Conservation (phyloP, 1,140 invertebrate species). For the Atta colombica region DNA sequence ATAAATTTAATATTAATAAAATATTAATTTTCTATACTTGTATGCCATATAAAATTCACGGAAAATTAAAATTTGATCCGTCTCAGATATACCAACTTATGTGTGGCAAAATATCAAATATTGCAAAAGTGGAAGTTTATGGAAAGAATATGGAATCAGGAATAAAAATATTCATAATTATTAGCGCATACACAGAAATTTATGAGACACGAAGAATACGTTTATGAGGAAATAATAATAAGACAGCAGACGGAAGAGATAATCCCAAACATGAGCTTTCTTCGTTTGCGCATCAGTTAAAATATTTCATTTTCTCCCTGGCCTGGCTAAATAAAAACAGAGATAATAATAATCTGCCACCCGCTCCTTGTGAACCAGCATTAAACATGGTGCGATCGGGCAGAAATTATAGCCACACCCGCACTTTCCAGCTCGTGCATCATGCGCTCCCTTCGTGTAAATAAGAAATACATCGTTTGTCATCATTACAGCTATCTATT, state of each 20-base stretch:
- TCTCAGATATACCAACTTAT: background rate
- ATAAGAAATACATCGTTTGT: constrained; percentile 59
- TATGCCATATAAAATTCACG: background rate
- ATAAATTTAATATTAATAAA: background rate
- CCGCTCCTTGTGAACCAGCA: constrained; percentile 31
- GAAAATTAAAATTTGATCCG: background rate
- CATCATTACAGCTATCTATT: constrained; percentile 61
- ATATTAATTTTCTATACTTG: too few species aligned
- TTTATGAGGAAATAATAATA: constrained; percentile 23
- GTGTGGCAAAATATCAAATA: background rate
- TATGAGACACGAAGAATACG: background rate
- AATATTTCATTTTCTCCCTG: constrained; percentile 73
- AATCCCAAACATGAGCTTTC: constrained; percentile 59
- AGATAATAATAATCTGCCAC: constrained; percentile 77
- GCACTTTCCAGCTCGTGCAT: constrained; percentile 40
- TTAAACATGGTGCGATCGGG: constrained; percentile 72
- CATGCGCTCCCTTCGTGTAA: constrained; percentile 23
- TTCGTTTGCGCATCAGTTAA: constrained; percentile 82
- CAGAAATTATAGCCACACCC: constrained; percentile 78
- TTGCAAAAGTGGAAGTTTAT: background rate
- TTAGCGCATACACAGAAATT: background rate
- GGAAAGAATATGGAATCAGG: background rate
- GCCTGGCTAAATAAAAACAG: constrained; percentile 72
- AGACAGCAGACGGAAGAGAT: background rate
- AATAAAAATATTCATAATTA: constrained; percentile 26